Percentiles rank a stretch among this genome's conserved stretches.
phyloP scores from a whole-genome alignment of 2,888 invertebrate species.

The Tipula vernalis region DNA sequence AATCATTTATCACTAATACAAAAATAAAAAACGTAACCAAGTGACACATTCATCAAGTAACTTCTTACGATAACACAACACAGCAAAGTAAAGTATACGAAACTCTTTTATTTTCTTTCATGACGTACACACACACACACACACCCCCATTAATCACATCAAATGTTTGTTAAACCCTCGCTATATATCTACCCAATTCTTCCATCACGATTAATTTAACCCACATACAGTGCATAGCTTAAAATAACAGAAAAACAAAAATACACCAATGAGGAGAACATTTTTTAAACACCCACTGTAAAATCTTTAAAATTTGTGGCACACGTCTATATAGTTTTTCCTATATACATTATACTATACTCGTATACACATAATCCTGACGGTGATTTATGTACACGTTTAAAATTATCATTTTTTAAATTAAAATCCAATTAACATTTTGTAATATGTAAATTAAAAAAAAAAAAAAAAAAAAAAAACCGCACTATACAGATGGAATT shows the following conservation, averaged over 20 bases:
- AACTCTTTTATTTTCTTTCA: background rate
- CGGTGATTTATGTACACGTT: background rate
- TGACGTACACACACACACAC: background rate
- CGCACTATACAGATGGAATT: background rate
- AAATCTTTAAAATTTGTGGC: background rate
- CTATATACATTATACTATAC: background rate
- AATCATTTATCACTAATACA: background rate
- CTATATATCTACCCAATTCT: background rate
- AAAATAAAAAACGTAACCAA: background rate
- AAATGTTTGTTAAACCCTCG: constrained; percentile 4
- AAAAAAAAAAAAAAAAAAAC: background rate
- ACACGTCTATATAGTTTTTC: background rate
- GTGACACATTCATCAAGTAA: background rate
- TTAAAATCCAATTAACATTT: background rate
- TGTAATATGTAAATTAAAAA: background rate
- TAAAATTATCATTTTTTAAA: background rate
- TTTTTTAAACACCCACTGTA: background rate
- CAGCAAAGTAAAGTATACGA: background rate
- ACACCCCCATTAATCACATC: background rate
- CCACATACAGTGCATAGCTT: background rate
- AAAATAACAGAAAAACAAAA: background rate
- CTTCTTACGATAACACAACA: background rate
- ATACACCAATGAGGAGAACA: background rate
- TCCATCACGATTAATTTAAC: background rate
- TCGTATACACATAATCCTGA: background rate